Evolutionary conservation across 2,797 vertebrate genomes (phyloP).

Genomic region (Sebastes wilsoni): DNA sequence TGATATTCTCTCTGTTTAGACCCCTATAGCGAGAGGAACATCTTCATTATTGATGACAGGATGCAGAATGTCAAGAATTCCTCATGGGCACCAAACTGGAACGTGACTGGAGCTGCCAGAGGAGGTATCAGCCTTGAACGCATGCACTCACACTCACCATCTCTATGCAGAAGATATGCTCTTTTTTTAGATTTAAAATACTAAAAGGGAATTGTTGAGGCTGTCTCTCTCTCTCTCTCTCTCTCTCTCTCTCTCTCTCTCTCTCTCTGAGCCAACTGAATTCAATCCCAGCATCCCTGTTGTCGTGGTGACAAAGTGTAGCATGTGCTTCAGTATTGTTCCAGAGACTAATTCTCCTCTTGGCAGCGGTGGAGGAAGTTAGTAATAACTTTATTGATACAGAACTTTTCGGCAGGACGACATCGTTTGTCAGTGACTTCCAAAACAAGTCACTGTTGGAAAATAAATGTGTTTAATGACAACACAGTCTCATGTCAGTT

Average conservation of each 20-base stretch:
- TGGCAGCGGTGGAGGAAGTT: no score
- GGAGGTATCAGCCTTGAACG: neutral
- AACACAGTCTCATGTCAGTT: no score
- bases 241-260: no score
- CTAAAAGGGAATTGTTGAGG: neutral
- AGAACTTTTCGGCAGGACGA: no score
- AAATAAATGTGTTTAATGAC: no score
- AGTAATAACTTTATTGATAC: no score
- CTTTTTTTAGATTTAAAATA: neutral
- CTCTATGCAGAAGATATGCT: neutral
- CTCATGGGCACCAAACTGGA: neutral
- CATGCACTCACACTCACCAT: neutral
- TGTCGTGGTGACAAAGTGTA: neutral
- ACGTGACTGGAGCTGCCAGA: neutral
- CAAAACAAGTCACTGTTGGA: no score
- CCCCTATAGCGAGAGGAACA: neutral
- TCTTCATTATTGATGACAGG: neutral
- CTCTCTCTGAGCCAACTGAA: neutral
- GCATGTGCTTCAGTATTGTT: neutral
- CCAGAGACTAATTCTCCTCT: neutral
- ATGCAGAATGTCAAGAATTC: neutral
- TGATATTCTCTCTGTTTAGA: neutral
- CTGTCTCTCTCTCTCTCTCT: neutral
- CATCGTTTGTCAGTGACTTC: no score
- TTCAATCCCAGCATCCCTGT: neutral